Conservation (phyloP, 2,113 vertebrate species). For the Pelecanoides urinatrix region DNA sequence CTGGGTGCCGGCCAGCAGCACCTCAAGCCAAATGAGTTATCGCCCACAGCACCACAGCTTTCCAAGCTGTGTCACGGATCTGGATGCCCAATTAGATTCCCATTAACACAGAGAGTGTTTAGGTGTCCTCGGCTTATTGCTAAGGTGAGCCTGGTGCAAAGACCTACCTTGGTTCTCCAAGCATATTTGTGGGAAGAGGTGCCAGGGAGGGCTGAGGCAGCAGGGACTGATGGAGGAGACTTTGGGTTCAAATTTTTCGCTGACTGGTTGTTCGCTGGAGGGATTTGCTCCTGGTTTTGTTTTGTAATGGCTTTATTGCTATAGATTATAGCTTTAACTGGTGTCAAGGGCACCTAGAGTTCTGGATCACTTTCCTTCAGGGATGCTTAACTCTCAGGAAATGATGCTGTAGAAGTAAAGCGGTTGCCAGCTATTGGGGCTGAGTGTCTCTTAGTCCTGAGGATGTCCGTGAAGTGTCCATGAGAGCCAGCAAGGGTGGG, state of each 20-base stretch:
- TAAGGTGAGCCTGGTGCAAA: background rate
- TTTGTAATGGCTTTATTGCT: slow-evolving; percentile 15
- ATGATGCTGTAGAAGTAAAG: background rate
- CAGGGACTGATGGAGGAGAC: background rate
- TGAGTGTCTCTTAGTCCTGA: background rate
- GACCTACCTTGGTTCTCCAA: background rate
- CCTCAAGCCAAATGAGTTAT: background rate
- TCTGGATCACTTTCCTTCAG: slow-evolving; percentile 36
- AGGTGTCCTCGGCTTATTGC: background rate
- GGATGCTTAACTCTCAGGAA: slow-evolving; percentile 1
- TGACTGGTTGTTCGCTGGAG: slow-evolving; percentile 37
- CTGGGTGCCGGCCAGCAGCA: background rate
- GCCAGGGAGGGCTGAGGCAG: background rate
- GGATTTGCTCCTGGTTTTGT: slow-evolving; percentile 36
- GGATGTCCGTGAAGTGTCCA: background rate
- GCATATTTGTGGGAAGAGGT: background rate
- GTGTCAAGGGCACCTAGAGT: slow-evolving; percentile 24
- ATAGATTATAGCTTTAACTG: slow-evolving; percentile 21
- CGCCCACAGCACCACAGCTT: background rate
- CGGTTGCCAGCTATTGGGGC: background rate
- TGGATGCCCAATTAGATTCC: background rate
- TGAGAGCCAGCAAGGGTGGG: background rate
- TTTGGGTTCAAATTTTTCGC: background rate
- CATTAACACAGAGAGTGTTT: background rate
- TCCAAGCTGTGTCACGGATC: background rate